Percentiles rank a stretch among this genome's conserved stretches.
phyloP scores from a whole-genome alignment of 2,888 invertebrate genomes.

The Conchocele bisecta region DNA sequence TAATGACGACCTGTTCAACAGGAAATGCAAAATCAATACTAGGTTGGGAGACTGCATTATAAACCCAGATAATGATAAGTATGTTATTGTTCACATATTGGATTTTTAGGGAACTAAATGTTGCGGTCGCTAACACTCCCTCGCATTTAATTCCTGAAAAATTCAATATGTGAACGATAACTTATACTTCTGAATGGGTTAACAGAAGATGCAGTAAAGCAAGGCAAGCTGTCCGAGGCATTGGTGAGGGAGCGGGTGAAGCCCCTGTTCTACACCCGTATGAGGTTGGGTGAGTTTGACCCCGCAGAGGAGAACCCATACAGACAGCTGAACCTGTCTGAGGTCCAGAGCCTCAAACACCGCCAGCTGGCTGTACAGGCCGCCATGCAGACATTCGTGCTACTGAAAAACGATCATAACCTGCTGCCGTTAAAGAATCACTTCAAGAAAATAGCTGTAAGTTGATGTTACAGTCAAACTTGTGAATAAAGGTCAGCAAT shows the following conservation, averaged over 20 bases:
- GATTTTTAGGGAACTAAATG: too few relatives aligned
- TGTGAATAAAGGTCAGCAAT: too few relatives aligned
- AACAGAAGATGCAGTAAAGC: slow-evolving; percentile 39
- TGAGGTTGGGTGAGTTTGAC: slow-evolving; percentile 71
- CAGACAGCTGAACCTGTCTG: slow-evolving; percentile 33
- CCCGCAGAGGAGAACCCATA: slow-evolving; percentile 60
- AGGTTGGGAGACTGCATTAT: too few relatives aligned
- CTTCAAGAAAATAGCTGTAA: slow-evolving; percentile 46
- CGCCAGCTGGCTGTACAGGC: slow-evolving; percentile 62
- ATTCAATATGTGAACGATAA: too few relatives aligned
- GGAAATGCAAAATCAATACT: too few relatives aligned
- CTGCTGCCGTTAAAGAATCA: slow-evolving; percentile 50
- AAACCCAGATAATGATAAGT: too few relatives aligned
- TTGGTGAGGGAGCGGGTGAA: slow-evolving; percentile 47
- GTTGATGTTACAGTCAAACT: too few relatives aligned
- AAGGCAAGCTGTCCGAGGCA: slow-evolving; percentile 29
- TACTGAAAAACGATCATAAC: slow-evolving; percentile 69
- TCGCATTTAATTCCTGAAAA: too few relatives aligned
- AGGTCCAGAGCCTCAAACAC: slow-evolving; percentile 58
- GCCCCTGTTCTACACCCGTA: slow-evolving; percentile 68
- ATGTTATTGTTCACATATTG: too few relatives aligned
- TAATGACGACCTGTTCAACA: too few relatives aligned
- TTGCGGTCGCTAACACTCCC: too few relatives aligned
- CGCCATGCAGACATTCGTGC: slow-evolving; percentile 71
- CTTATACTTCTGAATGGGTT: background rate